These are phyloP conservation scores for Neostethus bicornis DNA, from an alignment of 2,797 vertebrate species.

Conservation along the genomic window DNA sequence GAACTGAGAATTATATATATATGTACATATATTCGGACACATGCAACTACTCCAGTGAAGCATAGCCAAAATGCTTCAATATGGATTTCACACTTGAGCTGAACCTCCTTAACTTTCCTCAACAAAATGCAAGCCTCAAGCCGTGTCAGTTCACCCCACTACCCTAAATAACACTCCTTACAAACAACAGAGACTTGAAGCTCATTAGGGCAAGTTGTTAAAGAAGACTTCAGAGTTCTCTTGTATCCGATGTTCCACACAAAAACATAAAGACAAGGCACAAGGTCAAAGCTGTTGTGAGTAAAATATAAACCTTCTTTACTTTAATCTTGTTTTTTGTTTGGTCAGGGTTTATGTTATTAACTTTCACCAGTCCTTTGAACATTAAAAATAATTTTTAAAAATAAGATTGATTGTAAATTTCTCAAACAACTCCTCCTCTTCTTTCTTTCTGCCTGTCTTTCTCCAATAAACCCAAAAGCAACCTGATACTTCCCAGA, in stretches of 20 bases:
- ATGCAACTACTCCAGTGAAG: slow-evolving; percentile 27
- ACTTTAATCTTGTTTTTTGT: not conserved
- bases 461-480: slow-evolving; percentile 25
- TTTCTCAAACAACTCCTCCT: slow-evolving; percentile 14
- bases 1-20: slow-evolving; percentile 10
- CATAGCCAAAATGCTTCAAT: slow-evolving; percentile 59
- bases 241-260: slow-evolving; percentile 11
- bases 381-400: not conserved
- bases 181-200: slow-evolving; percentile 32
- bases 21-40: slow-evolving; percentile 7
- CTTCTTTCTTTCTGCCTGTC: slow-evolving; percentile 7
- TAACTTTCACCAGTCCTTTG: slow-evolving; percentile 1
- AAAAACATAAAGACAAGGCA: slow-evolving; percentile 21
- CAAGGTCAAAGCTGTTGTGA: slow-evolving; percentile 8
- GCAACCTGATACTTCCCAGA: slow-evolving; percentile 60
- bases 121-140: slow-evolving; percentile 55
- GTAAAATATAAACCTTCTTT: not conserved
- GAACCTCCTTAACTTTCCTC: slow-evolving; percentile 62
- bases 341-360: not conserved
- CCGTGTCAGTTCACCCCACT: slow-evolving; percentile 37
- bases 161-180: slow-evolving; percentile 41
- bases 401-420: slow-evolving; percentile 21
- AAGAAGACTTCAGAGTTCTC: slow-evolving; percentile 31
- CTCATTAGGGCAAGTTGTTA: slow-evolving; percentile 27
- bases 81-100: slow-evolving; percentile 68